phyloP scores from a whole-genome alignment of 2,888 invertebrate genomes.

The Ectemnius continuus region DNA sequence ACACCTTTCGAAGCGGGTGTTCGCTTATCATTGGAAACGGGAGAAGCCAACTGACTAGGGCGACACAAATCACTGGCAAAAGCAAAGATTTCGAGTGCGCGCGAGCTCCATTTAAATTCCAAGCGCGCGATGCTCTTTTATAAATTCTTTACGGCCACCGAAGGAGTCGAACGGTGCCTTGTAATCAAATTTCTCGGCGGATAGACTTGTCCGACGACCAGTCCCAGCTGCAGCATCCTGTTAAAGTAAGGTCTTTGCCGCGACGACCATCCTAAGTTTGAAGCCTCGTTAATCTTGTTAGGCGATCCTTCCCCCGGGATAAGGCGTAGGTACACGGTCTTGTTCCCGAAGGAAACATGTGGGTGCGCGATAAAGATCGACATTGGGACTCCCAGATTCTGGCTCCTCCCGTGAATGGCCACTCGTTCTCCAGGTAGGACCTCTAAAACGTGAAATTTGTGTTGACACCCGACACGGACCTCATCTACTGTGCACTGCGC shows the following conservation, averaged over 20 bases:
- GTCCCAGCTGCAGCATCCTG: conserved; percentile 21
- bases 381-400: conserved; percentile 47
- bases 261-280: background rate
- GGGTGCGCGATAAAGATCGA: conserved; percentile 54
- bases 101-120: conserved; percentile 13
- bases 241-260: conserved; percentile 29
- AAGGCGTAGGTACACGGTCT: conserved; percentile 37
- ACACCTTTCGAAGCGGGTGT: conserved; percentile 51
- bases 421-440: conserved; percentile 13
- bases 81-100: conserved; percentile 16
- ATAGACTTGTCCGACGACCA: background rate
- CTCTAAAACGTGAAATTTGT: conserved; percentile 16
- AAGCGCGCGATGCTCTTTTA: background rate
- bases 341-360: conserved; percentile 30
- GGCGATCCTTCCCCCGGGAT: conserved; percentile 45
- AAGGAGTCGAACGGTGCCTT: background rate
- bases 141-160: conserved; percentile 7
- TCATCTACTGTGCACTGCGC: conserved; percentile 7
- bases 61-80: conserved; percentile 16
- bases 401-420: conserved; percentile 1
- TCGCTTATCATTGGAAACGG: conserved; percentile 47
- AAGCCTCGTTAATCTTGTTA: conserved; percentile 42
- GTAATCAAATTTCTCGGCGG: conserved; percentile 13
- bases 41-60: conserved; percentile 29
- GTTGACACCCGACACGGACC: conserved; percentile 22